Evolutionary conservation across 2,888 invertebrate species (phyloP).

Genomic region (Capitulum mitella): DNA sequence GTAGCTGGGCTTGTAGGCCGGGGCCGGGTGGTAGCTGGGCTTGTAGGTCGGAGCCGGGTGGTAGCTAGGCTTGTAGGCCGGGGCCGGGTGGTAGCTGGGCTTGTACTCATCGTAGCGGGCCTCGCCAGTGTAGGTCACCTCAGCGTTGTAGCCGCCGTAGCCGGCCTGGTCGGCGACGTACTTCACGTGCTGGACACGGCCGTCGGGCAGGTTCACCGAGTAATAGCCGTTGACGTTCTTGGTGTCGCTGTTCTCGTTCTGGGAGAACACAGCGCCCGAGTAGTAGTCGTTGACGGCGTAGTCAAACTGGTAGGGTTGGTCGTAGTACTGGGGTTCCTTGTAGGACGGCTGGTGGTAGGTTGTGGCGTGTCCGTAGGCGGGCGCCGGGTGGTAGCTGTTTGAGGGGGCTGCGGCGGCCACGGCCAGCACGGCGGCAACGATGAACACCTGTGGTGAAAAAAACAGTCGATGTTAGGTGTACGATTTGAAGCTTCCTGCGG

Average conservation of each 20-base stretch:
- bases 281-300: conserved; percentile 57
- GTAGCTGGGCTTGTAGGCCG: background rate
- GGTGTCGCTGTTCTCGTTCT: conserved; percentile 57
- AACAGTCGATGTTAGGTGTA: background rate
- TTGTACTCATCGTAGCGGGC: conserved; percentile 50
- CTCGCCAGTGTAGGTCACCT: conserved; percentile 67
- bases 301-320: conserved; percentile 54
- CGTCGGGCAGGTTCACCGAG: conserved; percentile 61
- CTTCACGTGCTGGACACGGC: conserved; percentile 72
- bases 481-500: background rate
- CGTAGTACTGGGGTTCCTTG: background rate
- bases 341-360: background rate
- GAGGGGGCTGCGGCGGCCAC: background rate
- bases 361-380: no score
- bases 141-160: conserved; percentile 80
- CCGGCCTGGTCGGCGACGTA: conserved; percentile 71
- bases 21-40: background rate
- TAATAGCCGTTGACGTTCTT: conserved; percentile 58
- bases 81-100: no score
- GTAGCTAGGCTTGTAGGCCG: no score
- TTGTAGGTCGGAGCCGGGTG: conserved; percentile 9
- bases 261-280: conserved; percentile 55
- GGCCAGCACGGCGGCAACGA: background rate
- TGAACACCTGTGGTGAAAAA: background rate
- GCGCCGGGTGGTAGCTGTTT: background rate